Conservation (phyloP, 2,113 vertebrate genomes). For the Corythoichthys intestinalis region DNA sequence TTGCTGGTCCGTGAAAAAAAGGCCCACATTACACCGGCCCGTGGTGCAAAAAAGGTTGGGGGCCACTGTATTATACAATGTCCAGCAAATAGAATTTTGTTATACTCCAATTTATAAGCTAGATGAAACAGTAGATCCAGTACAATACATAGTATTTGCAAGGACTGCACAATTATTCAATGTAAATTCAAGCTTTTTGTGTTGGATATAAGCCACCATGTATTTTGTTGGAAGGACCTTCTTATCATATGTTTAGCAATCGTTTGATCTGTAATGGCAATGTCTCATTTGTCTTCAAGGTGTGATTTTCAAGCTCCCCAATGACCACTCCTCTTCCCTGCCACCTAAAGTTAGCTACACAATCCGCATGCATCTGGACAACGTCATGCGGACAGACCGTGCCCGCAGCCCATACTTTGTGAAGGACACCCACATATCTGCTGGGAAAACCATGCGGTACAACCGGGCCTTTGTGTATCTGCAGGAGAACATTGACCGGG, state of each 20-base stretch:
- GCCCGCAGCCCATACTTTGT: constrained; percentile 79
- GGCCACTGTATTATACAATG: neutral
- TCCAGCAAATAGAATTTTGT: neutral
- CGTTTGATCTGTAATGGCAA: neutral
- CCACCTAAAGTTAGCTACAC: constrained; percentile 86
- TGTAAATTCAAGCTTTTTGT: too few species aligned
- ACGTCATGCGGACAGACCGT: constrained; percentile 86
- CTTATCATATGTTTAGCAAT: neutral
- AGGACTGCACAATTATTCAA: too few species aligned
- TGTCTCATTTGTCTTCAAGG: constrained; percentile 63
- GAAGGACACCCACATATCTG: constrained; percentile 75
- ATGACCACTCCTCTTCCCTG: constrained; percentile 58
- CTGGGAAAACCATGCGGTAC: constrained; percentile 80
- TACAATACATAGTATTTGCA: neutral
- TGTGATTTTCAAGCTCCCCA: constrained; percentile 86
- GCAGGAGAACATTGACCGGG: constrained; percentile 92
- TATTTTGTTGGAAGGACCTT: neutral
- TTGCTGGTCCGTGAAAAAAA: too few species aligned
- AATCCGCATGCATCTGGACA: constrained; percentile 92
- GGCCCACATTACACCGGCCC: too few species aligned
- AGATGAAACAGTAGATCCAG: neutral
- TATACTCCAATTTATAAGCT: neutral
- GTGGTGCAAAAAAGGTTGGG: too few species aligned
- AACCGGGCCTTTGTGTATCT: constrained; percentile 89
- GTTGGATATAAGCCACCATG: too few species aligned